phyloP scores from a whole-genome alignment of 2,113 vertebrate species.

The Pleuronectes platessa region DNA sequence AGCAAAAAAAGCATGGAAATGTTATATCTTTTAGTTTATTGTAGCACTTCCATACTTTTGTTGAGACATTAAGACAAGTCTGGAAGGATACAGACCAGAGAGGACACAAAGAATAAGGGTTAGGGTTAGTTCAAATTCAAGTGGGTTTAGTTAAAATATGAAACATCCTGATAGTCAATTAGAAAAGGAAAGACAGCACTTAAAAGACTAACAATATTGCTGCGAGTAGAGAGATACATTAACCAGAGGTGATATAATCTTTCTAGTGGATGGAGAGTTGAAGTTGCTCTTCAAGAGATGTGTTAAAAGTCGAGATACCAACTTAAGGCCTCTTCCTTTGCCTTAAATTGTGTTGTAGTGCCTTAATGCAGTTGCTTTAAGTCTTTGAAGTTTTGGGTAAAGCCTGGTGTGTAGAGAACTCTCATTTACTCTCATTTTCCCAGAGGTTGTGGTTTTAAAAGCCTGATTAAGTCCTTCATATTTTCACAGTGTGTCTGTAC shows the following conservation, averaged over 20 bases:
- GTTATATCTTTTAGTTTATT: background rate
- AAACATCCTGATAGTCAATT: slow-evolving; percentile 18
- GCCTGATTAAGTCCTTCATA: too few species aligned
- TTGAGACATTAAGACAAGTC: slow-evolving; percentile 4
- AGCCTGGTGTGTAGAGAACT: too few species aligned
- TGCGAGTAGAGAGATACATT: background rate
- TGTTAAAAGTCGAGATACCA: too few species aligned
- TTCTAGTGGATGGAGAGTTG: too few species aligned
- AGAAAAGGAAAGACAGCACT: background rate
- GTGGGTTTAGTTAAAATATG: background rate
- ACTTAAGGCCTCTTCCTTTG: too few species aligned
- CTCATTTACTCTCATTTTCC: too few species aligned
- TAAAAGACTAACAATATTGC: background rate
- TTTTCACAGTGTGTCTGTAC: too few species aligned
- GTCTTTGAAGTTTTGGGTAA: too few species aligned
- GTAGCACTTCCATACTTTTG: background rate
- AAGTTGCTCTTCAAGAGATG: too few species aligned
- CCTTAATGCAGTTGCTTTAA: too few species aligned
- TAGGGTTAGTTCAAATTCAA: background rate
- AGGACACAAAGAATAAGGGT: background rate
- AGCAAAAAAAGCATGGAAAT: background rate
- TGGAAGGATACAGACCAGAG: background rate
- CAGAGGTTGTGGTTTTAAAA: too few species aligned
- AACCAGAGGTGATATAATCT: background rate
- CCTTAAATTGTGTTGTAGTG: too few species aligned